Percentiles rank a stretch among this genome's conserved stretches.
These are phyloP conservation scores for Torymus tubicola DNA, from an alignment of 2,888 invertebrate species.

Conservation along the genomic window DNA sequence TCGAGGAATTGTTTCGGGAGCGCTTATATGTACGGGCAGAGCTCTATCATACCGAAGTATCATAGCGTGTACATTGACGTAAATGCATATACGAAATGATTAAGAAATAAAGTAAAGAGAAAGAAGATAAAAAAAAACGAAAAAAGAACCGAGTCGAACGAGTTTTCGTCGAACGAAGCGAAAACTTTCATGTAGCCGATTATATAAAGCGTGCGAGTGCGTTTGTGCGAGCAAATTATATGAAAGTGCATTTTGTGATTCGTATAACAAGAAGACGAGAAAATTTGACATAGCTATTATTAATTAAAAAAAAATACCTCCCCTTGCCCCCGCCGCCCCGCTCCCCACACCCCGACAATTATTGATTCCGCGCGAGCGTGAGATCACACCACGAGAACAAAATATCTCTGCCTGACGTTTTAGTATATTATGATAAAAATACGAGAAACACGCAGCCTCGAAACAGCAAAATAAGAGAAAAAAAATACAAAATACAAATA, in stretches of 20 bases:
- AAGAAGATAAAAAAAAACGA: not conserved
- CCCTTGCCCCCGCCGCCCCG: too few relatives aligned
- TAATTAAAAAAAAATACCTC: constrained; percentile 28
- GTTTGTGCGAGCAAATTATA: constrained; percentile 51
- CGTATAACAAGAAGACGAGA: constrained; percentile 39
- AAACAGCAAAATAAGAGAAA: not conserved
- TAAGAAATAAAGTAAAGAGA: too few relatives aligned
- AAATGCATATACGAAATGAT: constrained; percentile 11
- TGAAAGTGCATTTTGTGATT: constrained; percentile 64
- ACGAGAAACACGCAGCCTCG: constrained; percentile 44
- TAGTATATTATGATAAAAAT: constrained; percentile 21
- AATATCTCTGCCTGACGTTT: constrained; percentile 70
- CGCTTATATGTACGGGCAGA: constrained; percentile 11
- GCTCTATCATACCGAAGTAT: not conserved
- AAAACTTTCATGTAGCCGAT: constrained; percentile 26
- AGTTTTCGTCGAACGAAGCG: constrained; percentile 21
- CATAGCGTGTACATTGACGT: constrained; percentile 36
- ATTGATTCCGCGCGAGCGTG: constrained; percentile 60
- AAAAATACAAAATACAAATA: constrained; percentile 7
- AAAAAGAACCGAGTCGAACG: constrained; percentile 13
- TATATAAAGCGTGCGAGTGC: constrained; percentile 39
- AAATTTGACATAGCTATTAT: constrained; percentile 38
- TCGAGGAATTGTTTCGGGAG: constrained; percentile 40
- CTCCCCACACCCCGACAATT: constrained; percentile 28
- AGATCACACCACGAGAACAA: constrained; percentile 66